These are phyloP conservation scores for Meteorus cinctellus DNA, from an alignment of 2,888 invertebrate species.

Conservation along the genomic window DNA sequence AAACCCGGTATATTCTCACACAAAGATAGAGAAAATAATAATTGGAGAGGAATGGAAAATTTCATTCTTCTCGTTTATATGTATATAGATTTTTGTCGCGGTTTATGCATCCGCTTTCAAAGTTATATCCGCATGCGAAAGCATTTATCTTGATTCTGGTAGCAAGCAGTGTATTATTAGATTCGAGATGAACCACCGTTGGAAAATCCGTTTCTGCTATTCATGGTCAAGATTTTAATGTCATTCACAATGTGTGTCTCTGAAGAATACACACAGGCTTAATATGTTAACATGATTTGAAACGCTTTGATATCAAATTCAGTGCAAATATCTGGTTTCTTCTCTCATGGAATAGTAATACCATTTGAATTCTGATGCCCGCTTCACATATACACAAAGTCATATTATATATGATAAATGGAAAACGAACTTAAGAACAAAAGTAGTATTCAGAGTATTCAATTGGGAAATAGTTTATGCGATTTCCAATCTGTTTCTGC, in stretches of 20 bases:
- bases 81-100: constrained; percentile 8
- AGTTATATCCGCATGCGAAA: constrained; percentile 59
- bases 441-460: background rate
- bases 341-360: background rate
- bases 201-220: constrained; percentile 38
- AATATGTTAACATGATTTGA: constrained; percentile 13
- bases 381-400: background rate
- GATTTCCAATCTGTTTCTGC: background rate
- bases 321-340: background rate
- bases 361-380: no score
- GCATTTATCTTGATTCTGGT: constrained; percentile 47
- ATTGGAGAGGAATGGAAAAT: background rate
- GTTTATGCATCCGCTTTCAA: constrained; percentile 29
- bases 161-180: constrained; percentile 58
- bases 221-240: constrained; percentile 31
- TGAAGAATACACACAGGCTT: constrained; percentile 19
- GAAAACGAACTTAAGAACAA: background rate
- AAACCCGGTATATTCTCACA: background rate
- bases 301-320: constrained; percentile 20
- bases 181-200: constrained; percentile 53
- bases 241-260: constrained; percentile 21
- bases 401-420: background rate
- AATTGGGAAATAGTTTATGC: background rate
- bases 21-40: constrained; percentile 34
- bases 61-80: background rate